These are phyloP conservation scores for Silurus meridionalis DNA, from an alignment of 2,113 vertebrate genomes.

Conservation along the genomic window DNA sequence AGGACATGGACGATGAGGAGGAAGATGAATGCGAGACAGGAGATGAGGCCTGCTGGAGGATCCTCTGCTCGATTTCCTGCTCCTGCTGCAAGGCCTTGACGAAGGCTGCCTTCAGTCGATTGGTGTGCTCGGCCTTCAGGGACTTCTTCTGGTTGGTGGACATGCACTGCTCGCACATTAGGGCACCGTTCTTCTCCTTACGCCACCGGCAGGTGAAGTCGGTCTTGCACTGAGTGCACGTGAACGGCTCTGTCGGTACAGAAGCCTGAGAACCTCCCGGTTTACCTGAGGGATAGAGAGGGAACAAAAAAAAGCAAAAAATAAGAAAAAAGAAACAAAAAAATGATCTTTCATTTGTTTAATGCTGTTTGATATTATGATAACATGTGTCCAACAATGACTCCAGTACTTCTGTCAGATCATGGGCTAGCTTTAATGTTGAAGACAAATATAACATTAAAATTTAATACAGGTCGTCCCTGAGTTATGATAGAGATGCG, in stretches of 20 bases:
- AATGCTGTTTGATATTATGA: neutral
- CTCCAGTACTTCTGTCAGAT: neutral
- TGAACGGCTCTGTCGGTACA: conserved; percentile 77
- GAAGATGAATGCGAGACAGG: conserved; percentile 68
- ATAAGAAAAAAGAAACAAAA: neutral
- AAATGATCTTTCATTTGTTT: neutral
- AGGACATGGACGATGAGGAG: conserved; percentile 61
- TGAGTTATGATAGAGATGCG: too few species aligned
- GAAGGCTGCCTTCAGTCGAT: conserved; percentile 91
- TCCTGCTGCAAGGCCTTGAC: conserved; percentile 96
- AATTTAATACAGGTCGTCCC: too few species aligned
- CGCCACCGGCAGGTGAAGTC: conserved; percentile 98
- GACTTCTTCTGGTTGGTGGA: conserved; percentile 92
- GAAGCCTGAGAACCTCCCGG: conserved; percentile 54
- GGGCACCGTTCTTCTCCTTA: conserved; percentile 83
- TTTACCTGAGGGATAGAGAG: conserved; percentile 32
- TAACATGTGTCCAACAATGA: neutral
- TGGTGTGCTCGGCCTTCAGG: conserved; percentile 94
- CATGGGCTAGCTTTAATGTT: neutral
- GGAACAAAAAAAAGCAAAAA: neutral
- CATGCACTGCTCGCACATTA: conserved; percentile 96
- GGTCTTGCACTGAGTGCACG: conserved; percentile 91
- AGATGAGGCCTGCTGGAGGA: conserved; percentile 80
- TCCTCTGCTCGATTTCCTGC: conserved; percentile 94
- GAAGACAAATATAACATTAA: neutral